Percentiles rank a stretch among this genome's conserved stretches.
Conservation (phyloP, 2,113 vertebrate species). For the Pygoscelis antarcticus region DNA sequence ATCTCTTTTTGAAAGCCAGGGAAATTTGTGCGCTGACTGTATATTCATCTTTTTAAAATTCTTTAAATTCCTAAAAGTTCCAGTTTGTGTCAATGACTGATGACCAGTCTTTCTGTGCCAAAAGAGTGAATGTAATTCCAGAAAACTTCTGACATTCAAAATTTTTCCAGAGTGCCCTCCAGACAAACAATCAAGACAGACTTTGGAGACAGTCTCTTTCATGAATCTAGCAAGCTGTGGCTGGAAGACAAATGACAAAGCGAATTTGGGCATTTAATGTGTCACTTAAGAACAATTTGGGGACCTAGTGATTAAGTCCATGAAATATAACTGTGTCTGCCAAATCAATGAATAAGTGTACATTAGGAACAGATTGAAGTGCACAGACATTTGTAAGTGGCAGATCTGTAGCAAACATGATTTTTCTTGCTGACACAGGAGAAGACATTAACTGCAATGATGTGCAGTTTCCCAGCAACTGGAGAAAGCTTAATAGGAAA, state of each 20-base stretch:
- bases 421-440: conserved; percentile 31
- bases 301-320: not conserved
- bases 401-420: conserved; percentile 1
- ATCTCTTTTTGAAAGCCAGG: not conserved
- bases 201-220: not conserved
- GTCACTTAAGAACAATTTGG: not conserved
- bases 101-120: not conserved
- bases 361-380: not conserved
- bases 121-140: not conserved
- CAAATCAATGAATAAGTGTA: not conserved
- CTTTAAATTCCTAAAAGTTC: not conserved
- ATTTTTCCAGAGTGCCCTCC: not conserved
- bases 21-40: not conserved
- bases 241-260: not conserved
- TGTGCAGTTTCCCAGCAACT: conserved; percentile 24
- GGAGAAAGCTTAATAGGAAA: not conserved
- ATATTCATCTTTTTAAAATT: not conserved
- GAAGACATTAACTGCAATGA: not conserved
- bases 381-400: not conserved
- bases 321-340: not conserved
- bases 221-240: not conserved
- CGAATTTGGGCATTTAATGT: not conserved
- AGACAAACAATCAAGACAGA: not conserved
- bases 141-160: not conserved
- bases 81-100: not conserved